phyloP scores from a whole-genome alignment of 2,888 invertebrate species.

The Coleophora deauratella region DNA sequence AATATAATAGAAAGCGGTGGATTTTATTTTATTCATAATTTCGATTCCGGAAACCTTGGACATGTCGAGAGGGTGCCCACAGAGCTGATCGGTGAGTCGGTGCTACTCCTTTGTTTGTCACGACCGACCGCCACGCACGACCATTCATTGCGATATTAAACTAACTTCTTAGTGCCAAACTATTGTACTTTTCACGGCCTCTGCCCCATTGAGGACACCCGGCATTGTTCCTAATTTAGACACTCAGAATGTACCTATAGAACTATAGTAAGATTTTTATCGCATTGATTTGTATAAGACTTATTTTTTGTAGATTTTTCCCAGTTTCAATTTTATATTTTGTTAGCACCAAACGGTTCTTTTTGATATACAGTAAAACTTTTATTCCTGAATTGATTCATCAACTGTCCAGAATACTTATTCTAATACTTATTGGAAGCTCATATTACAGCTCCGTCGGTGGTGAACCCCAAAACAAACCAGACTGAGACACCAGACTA shows the following conservation, averaged over 20 bases:
- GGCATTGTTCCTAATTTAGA: conserved; percentile 1
- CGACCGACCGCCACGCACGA: too few relatives aligned
- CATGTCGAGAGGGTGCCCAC: conserved; percentile 83
- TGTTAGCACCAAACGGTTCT: too few relatives aligned
- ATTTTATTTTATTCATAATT: conserved; percentile 88
- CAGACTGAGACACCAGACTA: conserved; percentile 76
- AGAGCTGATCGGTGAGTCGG: conserved; percentile 71
- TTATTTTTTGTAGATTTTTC: too few relatives aligned
- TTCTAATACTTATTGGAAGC: too few relatives aligned
- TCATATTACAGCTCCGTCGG: conserved; percentile 39
- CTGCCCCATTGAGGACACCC: background rate
- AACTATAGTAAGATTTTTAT: too few relatives aligned
- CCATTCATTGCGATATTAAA: conserved; percentile 26
- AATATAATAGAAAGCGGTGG: conserved; percentile 78
- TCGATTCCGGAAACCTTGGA: conserved; percentile 92
- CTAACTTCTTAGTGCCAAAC: conserved; percentile 14
- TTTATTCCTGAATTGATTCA: too few relatives aligned
- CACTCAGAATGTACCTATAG: conserved; percentile 1
- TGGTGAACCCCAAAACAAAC: conserved; percentile 47
- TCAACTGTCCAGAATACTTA: background rate
- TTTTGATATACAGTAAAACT: too few relatives aligned
- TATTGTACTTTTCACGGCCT: conserved; percentile 2
- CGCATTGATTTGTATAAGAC: too few relatives aligned
- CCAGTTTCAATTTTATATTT: too few relatives aligned
- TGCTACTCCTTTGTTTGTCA: conserved; percentile 3